A percentile compares a stretch with the other conserved stretches of the same genome.
Conservation (phyloP, 2,113 vertebrate species). For the Colossoma macropomum region DNA sequence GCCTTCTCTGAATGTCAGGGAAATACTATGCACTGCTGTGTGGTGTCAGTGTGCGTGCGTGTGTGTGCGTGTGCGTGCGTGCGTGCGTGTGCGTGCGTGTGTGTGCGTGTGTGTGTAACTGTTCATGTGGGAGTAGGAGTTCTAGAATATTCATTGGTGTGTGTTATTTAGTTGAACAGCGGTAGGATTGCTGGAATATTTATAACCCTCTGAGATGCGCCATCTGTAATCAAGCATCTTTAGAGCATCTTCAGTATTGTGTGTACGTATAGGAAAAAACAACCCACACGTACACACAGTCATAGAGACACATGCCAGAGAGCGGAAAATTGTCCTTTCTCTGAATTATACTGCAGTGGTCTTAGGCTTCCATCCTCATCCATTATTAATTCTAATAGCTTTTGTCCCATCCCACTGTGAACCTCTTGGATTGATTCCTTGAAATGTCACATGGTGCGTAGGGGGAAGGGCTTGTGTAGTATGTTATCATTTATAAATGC, state of each 20-base stretch:
- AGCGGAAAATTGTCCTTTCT: conserved; percentile 7
- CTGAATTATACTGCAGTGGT: conserved; percentile 41
- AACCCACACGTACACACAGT: background rate
- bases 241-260: conserved; percentile 3
- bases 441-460: conserved; percentile 49
- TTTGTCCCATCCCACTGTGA: conserved; percentile 28
- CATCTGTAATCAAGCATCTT: conserved; percentile 26
- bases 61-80: conserved; percentile 9
- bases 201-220: conserved; percentile 15
- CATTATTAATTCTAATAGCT: conserved; percentile 57
- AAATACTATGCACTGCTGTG: conserved; percentile 30
- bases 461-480: conserved; percentile 10
- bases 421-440: conserved; percentile 25
- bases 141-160: conserved; percentile 39
- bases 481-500: background rate
- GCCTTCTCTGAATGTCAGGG: conserved; percentile 46
- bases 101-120: conserved; percentile 11
- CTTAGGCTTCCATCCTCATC: conserved; percentile 32
- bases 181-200: conserved; percentile 34
- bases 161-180: conserved; percentile 15
- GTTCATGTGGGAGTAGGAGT: conserved; percentile 32
- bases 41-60: conserved; percentile 19
- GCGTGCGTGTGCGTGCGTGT: no score
- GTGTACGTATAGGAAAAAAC: conserved; percentile 2
- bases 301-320: background rate